Base-by-base conservation (phyloP, 2,113 vertebrate species). In the Dicerorhinus sumatrensis region DNA sequence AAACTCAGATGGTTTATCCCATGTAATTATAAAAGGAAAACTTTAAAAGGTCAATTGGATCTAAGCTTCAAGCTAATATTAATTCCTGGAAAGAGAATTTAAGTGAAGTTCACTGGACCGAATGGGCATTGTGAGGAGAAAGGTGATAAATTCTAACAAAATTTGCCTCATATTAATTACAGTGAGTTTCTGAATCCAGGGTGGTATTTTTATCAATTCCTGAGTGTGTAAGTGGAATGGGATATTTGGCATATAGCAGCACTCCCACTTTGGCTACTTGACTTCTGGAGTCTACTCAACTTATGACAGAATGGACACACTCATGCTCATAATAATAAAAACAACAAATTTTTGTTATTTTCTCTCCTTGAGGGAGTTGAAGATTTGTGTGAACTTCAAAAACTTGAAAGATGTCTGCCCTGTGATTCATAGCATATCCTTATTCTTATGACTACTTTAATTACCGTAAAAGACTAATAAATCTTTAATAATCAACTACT, bases 401-500 rank as follows among this genome's bases (percentile, higher is more conserved):
- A 75, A 29, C 12, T 42, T 76, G 12, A 81, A 63, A 72, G 42
- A 90, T 81, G 4, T 29, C 20, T 69, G 20, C 12, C 1, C 51
- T 76, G 2, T 76, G 5, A 36, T 86, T 75, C 27, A 42, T 8
- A 48, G 67, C 31, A 25, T 46, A 63, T 60, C 11, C 10, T 4
- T 76, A 46, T 20, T 93, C 73, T 46, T 5, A 42, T 60, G 20
- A 56, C 7, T 48, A n/a, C n/a, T 54, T 56, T 70, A 20, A 54
- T 33, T 63, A 39, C 33, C 72, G 13, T 9, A 58, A 82, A 69
- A 69, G 33, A 56, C 54, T 72, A 90, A 70, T 83, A 36, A 70
- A 70, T 51, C 63, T 85, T 76, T 82, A 93, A 60, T 51, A 90
- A 89, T 63, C n/a, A 80, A 91, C 83, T 82, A 48, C n/a, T 83